These are phyloP conservation scores for Gila robusta DNA, from an alignment of 2,797 vertebrate genomes.

Conservation along the genomic window DNA sequence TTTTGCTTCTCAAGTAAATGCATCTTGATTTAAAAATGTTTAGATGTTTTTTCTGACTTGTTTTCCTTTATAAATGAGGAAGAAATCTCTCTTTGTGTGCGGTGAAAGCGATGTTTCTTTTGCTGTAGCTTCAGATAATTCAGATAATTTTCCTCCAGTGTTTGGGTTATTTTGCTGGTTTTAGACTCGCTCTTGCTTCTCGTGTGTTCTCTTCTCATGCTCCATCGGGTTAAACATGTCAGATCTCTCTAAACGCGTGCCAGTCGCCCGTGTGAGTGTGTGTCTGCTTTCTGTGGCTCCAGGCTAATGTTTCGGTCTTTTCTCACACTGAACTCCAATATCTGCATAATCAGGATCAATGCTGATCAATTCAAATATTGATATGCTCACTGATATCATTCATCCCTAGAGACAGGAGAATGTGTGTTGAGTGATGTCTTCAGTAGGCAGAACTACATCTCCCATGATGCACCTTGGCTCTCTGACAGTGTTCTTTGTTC, in stretches of 20 bases:
- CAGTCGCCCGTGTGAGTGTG: background rate
- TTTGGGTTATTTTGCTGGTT: background rate
- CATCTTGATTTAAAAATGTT: too few species aligned
- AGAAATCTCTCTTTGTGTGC: background rate
- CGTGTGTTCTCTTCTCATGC: background rate
- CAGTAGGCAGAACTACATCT: background rate
- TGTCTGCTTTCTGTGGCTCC: background rate
- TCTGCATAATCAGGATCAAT: background rate
- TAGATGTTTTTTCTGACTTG: too few species aligned
- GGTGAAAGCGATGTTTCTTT: background rate
- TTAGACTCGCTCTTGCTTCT: background rate
- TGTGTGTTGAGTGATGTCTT: background rate
- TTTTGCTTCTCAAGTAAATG: too few species aligned
- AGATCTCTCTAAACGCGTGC: background rate
- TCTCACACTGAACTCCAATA: background rate
- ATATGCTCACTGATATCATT: background rate
- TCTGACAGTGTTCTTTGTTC: background rate
- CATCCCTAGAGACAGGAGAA: background rate
- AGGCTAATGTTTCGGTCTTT: background rate
- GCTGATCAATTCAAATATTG: background rate
- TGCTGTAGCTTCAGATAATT: too few species aligned
- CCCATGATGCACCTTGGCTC: conserved; percentile 11
- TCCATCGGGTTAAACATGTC: background rate
- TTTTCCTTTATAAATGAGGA: too few species aligned
- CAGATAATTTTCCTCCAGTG: too few species aligned